Evolutionary conservation across 2,113 vertebrate species (phyloP), one percentile per base, ranked within the genome.

Genomic region (Saiga tatarica): DNA sequence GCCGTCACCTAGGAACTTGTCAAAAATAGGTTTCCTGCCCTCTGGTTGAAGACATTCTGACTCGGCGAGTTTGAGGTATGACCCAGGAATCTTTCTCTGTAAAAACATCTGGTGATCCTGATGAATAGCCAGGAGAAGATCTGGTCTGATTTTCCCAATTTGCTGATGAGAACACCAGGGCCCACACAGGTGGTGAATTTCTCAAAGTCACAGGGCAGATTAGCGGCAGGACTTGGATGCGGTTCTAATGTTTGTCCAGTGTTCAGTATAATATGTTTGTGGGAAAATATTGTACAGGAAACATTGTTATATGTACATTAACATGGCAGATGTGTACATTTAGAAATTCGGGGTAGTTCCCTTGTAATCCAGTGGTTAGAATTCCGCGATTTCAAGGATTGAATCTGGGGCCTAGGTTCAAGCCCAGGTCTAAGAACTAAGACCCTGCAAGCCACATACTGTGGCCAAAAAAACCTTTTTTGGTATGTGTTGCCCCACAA

Each of bases 61-160:
- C 17, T 94, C 50, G 30, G 52, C 67, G 33, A 11, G 6, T 62
- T 79, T 87, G 62, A 83, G n/a, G 17, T 81, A 4, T 33, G 39
- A 59, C 71, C 76, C 30, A 59, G 52, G 64, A 74, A 36, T 84
- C 57, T 91, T 96, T 94, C 84, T 55, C 67, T 93, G 83, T 85
- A 87, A 95, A 91, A 26, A 97, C 26, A 67, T 26, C 39, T 30
- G 86, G 47, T 91, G 88, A 79, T 76, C 95, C 57, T 97, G 57
- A 90, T 87, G 85, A 52, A 39, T 74, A 85, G 67, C 59, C 87
- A 89, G 33, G 39, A 89, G 64, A 45, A 25, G 30, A 17, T 81
- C 42, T 87, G 89, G 36, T 93, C 52, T 91, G 19, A 52, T 71
- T 95, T 95, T 93, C 47, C 25, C n/a, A n/a, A 83, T 95, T 86